phyloP scores from a whole-genome alignment of 2,888 invertebrate species.

The Neelides folsomi region DNA sequence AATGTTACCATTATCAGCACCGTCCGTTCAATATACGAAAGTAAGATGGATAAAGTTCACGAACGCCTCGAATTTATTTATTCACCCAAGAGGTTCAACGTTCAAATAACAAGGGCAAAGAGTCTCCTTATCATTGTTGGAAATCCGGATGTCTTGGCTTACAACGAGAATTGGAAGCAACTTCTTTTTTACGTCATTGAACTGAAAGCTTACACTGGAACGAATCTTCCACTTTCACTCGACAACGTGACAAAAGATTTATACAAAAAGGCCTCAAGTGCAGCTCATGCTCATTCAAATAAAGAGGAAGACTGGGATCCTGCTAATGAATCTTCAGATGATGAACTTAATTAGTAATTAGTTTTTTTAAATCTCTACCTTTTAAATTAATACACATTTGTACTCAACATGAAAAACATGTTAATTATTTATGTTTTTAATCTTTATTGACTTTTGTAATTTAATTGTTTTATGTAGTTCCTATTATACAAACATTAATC shows the following conservation, averaged over 20 bases:
- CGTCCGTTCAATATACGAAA: conserved; percentile 39
- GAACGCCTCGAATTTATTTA: conserved; percentile 53
- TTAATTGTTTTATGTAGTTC: too few relatives aligned
- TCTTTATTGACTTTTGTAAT: too few relatives aligned
- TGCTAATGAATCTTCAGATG: too few relatives aligned
- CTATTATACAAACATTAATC: too few relatives aligned
- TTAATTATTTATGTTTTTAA: too few relatives aligned
- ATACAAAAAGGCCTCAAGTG: too few relatives aligned
- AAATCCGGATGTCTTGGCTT: conserved; percentile 56
- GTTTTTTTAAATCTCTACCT: too few relatives aligned
- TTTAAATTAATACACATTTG: too few relatives aligned
- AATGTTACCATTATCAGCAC: conserved; percentile 60
- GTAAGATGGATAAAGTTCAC: conserved; percentile 32
- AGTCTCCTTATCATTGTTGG: conserved; percentile 67
- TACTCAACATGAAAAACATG: too few relatives aligned
- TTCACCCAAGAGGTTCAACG: conserved; percentile 70
- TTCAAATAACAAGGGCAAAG: conserved; percentile 72
- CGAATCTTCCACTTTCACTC: conserved; percentile 44
- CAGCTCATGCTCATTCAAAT: too few relatives aligned
- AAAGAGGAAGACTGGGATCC: too few relatives aligned
- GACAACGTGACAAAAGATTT: conserved; percentile 1
- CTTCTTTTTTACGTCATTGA: conserved; percentile 49
- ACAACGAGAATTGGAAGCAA: conserved; percentile 55
- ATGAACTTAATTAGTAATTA: too few relatives aligned
- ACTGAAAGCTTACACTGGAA: conserved; percentile 55